A percentile compares a stretch with the other conserved stretches of the same genome.
These are phyloP conservation scores for Anolis sagrei DNA, from an alignment of 2,113 vertebrate species.

Conservation along the genomic window DNA sequence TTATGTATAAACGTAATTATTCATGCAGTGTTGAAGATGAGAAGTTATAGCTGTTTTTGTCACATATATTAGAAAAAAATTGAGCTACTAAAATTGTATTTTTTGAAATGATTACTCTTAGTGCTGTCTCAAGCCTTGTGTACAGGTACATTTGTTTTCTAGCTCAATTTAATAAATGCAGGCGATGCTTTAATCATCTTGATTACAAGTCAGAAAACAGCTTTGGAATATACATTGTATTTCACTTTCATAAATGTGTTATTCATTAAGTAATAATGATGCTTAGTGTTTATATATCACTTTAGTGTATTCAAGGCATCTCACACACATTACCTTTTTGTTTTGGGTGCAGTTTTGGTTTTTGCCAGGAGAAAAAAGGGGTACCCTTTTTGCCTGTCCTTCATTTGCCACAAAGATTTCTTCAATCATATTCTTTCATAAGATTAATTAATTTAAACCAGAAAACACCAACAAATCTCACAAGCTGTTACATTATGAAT, in stretches of 20 bases:
- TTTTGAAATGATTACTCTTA: conserved; percentile 50
- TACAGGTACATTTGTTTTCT: conserved; percentile 39
- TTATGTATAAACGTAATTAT: conserved; percentile 30
- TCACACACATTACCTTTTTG: neutral
- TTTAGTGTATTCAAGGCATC: neutral
- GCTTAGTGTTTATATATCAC: neutral
- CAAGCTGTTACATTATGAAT: conserved; percentile 22
- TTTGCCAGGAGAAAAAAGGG: neutral
- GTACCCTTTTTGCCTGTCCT: neutral
- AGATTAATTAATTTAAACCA: conserved; percentile 20
- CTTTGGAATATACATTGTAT: conserved; percentile 33
- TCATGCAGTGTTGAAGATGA: conserved; percentile 44
- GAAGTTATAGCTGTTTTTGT: conserved; percentile 47
- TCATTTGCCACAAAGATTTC: neutral
- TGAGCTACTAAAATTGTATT: conserved; percentile 52
- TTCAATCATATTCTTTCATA: conserved; percentile 7
- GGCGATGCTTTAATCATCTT: conserved; percentile 35
- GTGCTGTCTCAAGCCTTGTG: conserved; percentile 42
- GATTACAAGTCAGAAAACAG: conserved; percentile 31
- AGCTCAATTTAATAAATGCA: conserved; percentile 39
- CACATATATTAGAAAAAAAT: conserved; percentile 48
- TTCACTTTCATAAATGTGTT: conserved; percentile 19
- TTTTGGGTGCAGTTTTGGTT: neutral
- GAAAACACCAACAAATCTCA: conserved; percentile 13
- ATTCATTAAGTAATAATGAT: neutral